Conservation (phyloP, 1,140 invertebrate genomes). For the Tachypleus tridentatus region DNA sequence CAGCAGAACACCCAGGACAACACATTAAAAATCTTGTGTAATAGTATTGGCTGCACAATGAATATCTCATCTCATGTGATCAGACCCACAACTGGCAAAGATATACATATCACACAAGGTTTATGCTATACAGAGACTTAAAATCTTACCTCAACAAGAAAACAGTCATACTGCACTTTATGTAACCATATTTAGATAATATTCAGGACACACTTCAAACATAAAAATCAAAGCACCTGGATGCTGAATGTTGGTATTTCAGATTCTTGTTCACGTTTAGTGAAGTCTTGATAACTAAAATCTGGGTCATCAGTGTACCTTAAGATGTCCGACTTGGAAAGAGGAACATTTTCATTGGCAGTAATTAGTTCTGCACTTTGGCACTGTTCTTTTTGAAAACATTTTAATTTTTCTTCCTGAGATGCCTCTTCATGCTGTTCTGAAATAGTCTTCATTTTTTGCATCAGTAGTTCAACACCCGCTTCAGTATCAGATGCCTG, state of each 20-base stretch:
- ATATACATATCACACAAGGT: too few relatives aligned
- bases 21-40: too few relatives aligned
- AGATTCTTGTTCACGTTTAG: conserved; percentile 49
- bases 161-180: too few relatives aligned
- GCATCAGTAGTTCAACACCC: conserved; percentile 60
- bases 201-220: too few relatives aligned
- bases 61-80: too few relatives aligned
- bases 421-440: conserved; percentile 50
- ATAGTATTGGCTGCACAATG: too few relatives aligned
- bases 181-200: too few relatives aligned
- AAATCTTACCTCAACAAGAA: too few relatives aligned
- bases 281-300: conserved; percentile 73
- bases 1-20: too few relatives aligned
- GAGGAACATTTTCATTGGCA: conserved; percentile 13
- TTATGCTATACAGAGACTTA: too few relatives aligned
- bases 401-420: conserved; percentile 58
- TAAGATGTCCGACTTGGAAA: conserved; percentile 45
- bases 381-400: conserved; percentile 61
- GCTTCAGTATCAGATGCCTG: conserved; percentile 37
- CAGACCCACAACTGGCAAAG: too few relatives aligned
- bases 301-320: conserved; percentile 61
- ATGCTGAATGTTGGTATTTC: conserved; percentile 69
- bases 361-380: conserved; percentile 49
- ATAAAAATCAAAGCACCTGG: conserved; percentile 29
- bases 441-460: conserved; percentile 63